Percentiles rank a stretch among this genome's conserved stretches.
Evolutionary conservation across 2,797 vertebrate species (phyloP).

Genomic region (Spea hammondii): DNA sequence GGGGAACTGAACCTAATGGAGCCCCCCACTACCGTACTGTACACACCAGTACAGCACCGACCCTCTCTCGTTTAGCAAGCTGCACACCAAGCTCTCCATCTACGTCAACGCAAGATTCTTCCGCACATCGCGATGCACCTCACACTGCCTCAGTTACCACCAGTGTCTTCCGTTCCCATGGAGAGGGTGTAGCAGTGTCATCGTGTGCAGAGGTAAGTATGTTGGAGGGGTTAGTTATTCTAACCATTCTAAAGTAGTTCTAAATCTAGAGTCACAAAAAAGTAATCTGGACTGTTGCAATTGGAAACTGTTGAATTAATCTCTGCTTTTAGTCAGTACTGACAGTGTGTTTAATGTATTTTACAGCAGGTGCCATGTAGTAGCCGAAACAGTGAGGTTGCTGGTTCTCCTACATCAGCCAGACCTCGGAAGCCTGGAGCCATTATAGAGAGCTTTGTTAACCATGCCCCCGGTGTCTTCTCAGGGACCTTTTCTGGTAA

Average conservation of each 20-base stretch:
- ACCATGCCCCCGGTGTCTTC: conserved; percentile 97
- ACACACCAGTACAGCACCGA: conserved; percentile 47
- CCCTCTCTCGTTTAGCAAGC: conserved; percentile 64
- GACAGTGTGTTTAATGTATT: not conserved
- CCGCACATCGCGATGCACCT: conserved; percentile 74
- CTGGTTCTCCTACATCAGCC: conserved; percentile 63
- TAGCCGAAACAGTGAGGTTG: conserved; percentile 54
- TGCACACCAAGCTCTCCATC: conserved; percentile 69
- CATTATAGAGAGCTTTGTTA: conserved; percentile 97
- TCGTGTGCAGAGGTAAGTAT: conserved; percentile 84
- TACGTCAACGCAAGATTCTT: conserved; percentile 64
- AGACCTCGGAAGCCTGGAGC: conserved; percentile 93
- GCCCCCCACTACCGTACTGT: conserved; percentile 62
- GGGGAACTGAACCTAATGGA: conserved; percentile 66
- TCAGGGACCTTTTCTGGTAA: conserved; percentile 97
- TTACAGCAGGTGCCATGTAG: conserved; percentile 77
- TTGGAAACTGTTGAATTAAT: not conserved
- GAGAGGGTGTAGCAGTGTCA: conserved; percentile 74
- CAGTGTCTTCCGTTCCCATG: conserved; percentile 79
- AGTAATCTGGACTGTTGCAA: not conserved
- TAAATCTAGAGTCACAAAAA: not conserved
- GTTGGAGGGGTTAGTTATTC: not conserved
- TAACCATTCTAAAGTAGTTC: not conserved
- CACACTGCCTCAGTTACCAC: conserved; percentile 75
- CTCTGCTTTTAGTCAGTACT: not conserved